These are phyloP conservation scores for Epinotia ramella DNA, from an alignment of 2,888 invertebrate species.

Conservation along the genomic window DNA sequence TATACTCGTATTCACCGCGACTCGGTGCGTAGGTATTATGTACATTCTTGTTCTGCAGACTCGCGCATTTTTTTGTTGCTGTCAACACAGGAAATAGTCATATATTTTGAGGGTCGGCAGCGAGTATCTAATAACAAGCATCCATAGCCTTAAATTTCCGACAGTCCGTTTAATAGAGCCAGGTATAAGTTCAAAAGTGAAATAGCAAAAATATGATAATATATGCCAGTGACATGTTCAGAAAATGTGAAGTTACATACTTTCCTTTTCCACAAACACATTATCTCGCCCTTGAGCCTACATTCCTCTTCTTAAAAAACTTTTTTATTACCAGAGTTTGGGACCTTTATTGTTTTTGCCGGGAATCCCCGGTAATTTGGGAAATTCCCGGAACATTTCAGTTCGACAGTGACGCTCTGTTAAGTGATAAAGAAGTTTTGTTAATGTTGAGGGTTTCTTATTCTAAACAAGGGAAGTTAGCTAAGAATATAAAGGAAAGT, in stretches of 20 bases:
- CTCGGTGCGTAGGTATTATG: too few species aligned
- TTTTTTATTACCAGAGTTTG: conserved; percentile 38
- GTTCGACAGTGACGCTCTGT: conserved; percentile 23
- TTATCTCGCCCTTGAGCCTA: conserved; percentile 26
- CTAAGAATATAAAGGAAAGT: background rate
- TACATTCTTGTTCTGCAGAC: too few species aligned
- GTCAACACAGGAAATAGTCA: too few species aligned
- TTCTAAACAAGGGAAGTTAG: background rate
- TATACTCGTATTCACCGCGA: too few species aligned
- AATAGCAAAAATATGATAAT: too few species aligned
- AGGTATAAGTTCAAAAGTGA: too few species aligned
- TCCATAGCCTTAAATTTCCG: too few species aligned
- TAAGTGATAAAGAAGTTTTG: conserved; percentile 37
- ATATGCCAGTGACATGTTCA: too few species aligned
- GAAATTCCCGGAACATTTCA: conserved; percentile 5
- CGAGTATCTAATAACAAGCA: too few species aligned
- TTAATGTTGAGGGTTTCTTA: conserved; percentile 17
- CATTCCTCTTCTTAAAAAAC: conserved; percentile 9
- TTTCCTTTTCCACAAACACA: conserved; percentile 3
- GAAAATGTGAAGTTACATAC: conserved; percentile 1
- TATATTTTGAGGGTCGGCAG: too few species aligned
- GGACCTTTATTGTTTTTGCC: conserved; percentile 26
- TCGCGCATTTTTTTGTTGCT: too few species aligned
- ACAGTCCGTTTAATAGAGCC: too few species aligned
- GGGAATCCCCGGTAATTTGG: conserved; percentile 25